A percentile compares a stretch with the other conserved stretches of the same genome.
These are phyloP conservation scores for Anabacerthia variegaticeps DNA, from an alignment of 2,797 vertebrate species.

Conservation along the genomic window DNA sequence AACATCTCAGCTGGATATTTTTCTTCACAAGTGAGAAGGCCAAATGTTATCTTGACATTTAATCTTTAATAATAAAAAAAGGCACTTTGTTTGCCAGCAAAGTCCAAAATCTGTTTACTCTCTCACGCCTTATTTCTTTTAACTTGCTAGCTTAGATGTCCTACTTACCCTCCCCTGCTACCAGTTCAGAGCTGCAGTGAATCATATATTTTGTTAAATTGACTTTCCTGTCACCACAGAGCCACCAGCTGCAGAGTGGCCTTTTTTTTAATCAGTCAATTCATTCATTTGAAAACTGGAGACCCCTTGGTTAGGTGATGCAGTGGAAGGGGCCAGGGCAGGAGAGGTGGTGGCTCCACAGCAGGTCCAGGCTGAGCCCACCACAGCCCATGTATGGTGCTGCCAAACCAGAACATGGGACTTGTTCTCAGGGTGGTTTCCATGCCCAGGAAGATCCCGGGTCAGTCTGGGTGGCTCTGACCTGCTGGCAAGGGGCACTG, in stretches of 20 bases:
- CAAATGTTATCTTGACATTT: conserved; percentile 75
- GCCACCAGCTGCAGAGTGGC: background rate
- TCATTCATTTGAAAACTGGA: background rate
- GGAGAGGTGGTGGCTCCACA: background rate
- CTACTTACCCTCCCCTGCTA: conserved; percentile 24
- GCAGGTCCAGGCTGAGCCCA: background rate
- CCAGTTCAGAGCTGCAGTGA: background rate
- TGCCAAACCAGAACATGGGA: background rate
- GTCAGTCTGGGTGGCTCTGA: background rate
- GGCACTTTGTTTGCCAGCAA: conserved; percentile 56
- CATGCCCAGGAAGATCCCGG: background rate
- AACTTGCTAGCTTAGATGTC: conserved; percentile 55
- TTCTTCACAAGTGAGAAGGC: conserved; percentile 61
- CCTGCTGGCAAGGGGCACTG: fast-evolving
- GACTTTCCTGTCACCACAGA: background rate
- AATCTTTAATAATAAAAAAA: conserved; percentile 73
- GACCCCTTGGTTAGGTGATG: fast-evolving
- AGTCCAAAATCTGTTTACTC: conserved; percentile 60
- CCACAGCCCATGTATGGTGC: fast-evolving
- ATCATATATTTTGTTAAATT: background rate
- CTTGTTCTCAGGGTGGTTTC: background rate
- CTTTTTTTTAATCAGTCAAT: background rate
- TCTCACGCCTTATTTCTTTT: conserved; percentile 43
- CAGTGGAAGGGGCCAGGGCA: background rate
- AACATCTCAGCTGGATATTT: conserved; percentile 71